These are phyloP conservation scores for Aethes cnicana DNA, from an alignment of 2,888 invertebrate species.

Conservation along the genomic window DNA sequence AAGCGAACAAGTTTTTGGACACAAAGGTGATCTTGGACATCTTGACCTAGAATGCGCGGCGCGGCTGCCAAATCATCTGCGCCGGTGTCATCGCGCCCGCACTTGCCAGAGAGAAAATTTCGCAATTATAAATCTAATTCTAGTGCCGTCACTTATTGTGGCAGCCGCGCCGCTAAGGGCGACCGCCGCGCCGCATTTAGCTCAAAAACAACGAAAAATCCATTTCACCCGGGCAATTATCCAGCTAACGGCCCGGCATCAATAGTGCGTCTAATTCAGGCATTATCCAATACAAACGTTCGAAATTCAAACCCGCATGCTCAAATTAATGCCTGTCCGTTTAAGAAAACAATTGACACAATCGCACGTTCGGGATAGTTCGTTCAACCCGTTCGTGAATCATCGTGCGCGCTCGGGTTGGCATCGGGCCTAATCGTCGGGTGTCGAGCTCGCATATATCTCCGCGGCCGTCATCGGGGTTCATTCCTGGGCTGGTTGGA, in stretches of 20 bases:
- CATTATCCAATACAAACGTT: constrained; percentile 57
- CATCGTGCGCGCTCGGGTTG: constrained; percentile 67
- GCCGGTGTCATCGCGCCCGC: constrained; percentile 65
- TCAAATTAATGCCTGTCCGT: constrained; percentile 64
- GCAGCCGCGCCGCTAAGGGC: constrained; percentile 6
- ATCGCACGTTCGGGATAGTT: constrained; percentile 55
- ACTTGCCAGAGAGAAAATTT: constrained; percentile 69
- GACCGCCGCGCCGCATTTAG: constrained; percentile 22
- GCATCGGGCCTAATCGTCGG: constrained; percentile 77
- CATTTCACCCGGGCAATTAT: constrained; percentile 35
- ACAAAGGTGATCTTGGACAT: constrained; percentile 61
- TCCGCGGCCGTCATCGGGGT: constrained; percentile 71
- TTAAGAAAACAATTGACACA: constrained; percentile 78
- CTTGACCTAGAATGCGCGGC: constrained; percentile 73
- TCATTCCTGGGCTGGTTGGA: constrained; percentile 74
- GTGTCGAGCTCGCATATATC: constrained; percentile 72
- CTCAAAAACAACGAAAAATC: constrained; percentile 33
- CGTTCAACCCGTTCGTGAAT: constrained; percentile 74
- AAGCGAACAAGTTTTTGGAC: constrained; percentile 36
- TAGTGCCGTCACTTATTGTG: constrained; percentile 36
- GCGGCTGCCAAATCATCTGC: constrained; percentile 77
- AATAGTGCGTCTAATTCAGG: constrained; percentile 40
- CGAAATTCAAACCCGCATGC: constrained; percentile 71
- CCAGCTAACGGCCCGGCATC: constrained; percentile 33
- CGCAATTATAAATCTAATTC: constrained; percentile 72